Evolutionary conservation across 2,797 vertebrate species (phyloP).

Genomic region (Urosaurus nigricauda): DNA sequence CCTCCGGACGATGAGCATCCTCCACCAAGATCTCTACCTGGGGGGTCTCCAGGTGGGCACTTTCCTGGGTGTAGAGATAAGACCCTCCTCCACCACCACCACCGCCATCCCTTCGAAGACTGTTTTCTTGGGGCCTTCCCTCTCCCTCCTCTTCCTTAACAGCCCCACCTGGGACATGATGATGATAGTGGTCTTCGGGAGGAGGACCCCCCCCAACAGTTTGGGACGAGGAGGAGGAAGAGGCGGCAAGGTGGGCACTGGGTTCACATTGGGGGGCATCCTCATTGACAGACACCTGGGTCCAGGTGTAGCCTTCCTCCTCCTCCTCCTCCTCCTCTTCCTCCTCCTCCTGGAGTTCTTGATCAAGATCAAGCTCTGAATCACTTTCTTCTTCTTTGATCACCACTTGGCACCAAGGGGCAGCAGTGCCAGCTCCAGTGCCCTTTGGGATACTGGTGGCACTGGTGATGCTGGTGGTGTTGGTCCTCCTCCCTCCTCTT

Average conservation of each 20-base stretch:
- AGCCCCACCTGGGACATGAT: neutral
- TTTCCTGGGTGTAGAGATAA: slow-evolving; percentile 4
- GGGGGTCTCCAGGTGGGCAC: neutral
- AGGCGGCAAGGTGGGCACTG: neutral
- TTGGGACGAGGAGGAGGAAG: neutral
- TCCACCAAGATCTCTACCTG: neutral
- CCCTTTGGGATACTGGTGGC: no score
- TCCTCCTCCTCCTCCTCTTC: slow-evolving; percentile 30
- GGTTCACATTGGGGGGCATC: slow-evolving; percentile 9
- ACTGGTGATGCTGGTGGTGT: no score
- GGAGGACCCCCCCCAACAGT: neutral
- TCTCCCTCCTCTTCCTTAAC: slow-evolving; percentile 28
- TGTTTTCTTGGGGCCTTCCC: no score
- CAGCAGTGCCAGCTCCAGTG: neutral
- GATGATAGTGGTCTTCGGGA: neutral
- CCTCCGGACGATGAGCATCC: neutral
- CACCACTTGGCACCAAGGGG: slow-evolving; percentile 43
- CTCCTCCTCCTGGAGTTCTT: slow-evolving; percentile 2
- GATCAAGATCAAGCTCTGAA: slow-evolving; percentile 18
- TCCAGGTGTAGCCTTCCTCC: slow-evolving; percentile 1
- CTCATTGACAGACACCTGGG: slow-evolving; percentile 12
- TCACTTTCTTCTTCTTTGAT: slow-evolving; percentile 46
- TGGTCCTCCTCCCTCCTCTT: neutral
- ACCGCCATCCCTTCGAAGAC: no score
- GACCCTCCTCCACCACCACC: neutral